Conservation (phyloP, 1,140 invertebrate species). For the Ganaspis sp. region DNA sequence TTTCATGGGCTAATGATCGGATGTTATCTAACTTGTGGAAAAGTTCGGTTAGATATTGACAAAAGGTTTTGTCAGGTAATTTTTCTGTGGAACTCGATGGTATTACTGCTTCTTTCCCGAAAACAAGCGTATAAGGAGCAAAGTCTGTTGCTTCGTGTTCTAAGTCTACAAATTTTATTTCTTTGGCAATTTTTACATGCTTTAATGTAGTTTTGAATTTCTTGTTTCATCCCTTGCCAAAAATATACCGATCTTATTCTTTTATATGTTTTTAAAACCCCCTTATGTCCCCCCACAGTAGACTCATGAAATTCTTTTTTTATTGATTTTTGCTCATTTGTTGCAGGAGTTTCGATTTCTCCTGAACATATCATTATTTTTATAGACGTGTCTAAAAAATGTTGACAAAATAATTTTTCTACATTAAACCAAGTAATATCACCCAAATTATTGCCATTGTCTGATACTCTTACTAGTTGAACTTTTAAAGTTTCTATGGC, state of each 20-base stretch:
- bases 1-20: no score
- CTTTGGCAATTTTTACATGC: slow-evolving; percentile 22
- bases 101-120: no score
- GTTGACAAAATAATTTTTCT: neutral
- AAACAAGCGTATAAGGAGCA: no score
- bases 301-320: neutral
- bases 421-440: neutral
- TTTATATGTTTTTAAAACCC: neutral
- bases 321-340: neutral
- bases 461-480: neutral
- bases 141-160: neutral
- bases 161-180: neutral
- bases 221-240: neutral
- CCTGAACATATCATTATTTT: neutral
- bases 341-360: neutral
- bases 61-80: no score
- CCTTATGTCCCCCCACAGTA: no score
- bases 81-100: no score
- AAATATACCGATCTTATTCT: slow-evolving; percentile 2
- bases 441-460: neutral
- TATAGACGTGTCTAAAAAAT: neutral
- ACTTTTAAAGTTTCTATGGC: neutral
- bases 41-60: no score
- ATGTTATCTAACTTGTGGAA: no score
- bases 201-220: neutral